These are phyloP conservation scores for Magallana nippona DNA, from an alignment of 2,888 invertebrate genomes.

Conservation along the genomic window DNA sequence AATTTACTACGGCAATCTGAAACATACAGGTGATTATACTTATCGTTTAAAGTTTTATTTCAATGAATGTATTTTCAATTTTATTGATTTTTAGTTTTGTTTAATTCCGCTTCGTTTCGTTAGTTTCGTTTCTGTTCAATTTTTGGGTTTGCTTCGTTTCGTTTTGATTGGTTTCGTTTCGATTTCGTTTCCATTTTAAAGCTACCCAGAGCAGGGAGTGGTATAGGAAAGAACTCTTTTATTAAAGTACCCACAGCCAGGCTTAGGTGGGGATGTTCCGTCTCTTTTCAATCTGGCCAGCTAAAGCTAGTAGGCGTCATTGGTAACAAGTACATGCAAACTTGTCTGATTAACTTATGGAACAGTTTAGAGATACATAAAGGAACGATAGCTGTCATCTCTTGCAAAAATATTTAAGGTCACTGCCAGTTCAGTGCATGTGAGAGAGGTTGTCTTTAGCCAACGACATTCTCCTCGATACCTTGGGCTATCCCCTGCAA, in stretches of 20 bases:
- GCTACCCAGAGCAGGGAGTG: too few species aligned
- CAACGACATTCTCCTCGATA: neutral
- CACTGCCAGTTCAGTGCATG: constrained; percentile 48
- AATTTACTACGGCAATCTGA: too few species aligned
- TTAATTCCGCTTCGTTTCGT: too few species aligned
- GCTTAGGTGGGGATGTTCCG: constrained; percentile 48
- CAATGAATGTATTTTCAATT: too few species aligned
- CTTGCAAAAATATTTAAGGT: constrained; percentile 56
- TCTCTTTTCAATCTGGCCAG: constrained; percentile 49
- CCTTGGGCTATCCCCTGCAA: neutral
- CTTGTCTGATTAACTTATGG: constrained; percentile 44
- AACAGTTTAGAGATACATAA: constrained; percentile 34
- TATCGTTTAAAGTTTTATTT: too few species aligned
- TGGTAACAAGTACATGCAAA: constrained; percentile 44
- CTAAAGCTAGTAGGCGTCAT: constrained; percentile 47
- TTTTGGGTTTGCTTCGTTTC: too few species aligned
- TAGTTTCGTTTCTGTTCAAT: too few species aligned
- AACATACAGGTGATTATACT: too few species aligned
- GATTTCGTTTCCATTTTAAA: too few species aligned
- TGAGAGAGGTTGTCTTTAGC: constrained; percentile 39
- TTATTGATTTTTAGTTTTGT: too few species aligned
- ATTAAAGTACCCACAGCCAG: constrained; percentile 44
- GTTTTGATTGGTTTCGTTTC: too few species aligned
- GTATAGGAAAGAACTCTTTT: constrained; percentile 43
- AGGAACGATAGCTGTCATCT: constrained; percentile 38